These are phyloP conservation scores for Montipora sp. DNA, from an alignment of 64 coral and sea anemone genomes.

Conservation along the genomic window DNA sequence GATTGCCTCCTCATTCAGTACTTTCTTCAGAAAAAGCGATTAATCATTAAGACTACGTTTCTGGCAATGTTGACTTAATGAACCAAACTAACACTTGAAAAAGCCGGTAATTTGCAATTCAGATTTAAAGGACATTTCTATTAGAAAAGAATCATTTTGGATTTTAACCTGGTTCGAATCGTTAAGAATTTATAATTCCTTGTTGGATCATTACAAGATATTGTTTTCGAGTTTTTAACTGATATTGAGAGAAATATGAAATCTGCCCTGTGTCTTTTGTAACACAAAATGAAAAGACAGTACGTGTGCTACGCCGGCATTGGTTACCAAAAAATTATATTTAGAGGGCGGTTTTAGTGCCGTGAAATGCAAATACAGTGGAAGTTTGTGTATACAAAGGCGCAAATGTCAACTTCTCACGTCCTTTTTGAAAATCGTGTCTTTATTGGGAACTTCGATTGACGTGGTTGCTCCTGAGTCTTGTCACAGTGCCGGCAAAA, in stretches of 20 bases:
- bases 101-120: slow-evolving; percentile 44
- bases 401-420: neutral
- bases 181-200: neutral
- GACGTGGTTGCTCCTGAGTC: slow-evolving; percentile 12
- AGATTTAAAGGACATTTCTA: neutral
- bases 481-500: neutral
- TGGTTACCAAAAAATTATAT: slow-evolving; percentile 39
- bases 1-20: neutral
- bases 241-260: neutral
- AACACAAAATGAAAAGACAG: neutral
- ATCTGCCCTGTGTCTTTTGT: neutral
- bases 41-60: neutral
- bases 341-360: neutral
- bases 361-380: slow-evolving; percentile 45
- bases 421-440: neutral
- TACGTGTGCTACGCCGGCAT: neutral
- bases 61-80: neutral
- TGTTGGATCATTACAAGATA: neutral
- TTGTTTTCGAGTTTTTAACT: neutral
- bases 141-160: neutral
- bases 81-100: slow-evolving; percentile 1
- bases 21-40: neutral
- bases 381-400: slow-evolving; percentile 4
- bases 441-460: neutral
- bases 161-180: neutral